phyloP scores from a whole-genome alignment of 2,888 invertebrate species.

The Nomada lathburiana region DNA sequence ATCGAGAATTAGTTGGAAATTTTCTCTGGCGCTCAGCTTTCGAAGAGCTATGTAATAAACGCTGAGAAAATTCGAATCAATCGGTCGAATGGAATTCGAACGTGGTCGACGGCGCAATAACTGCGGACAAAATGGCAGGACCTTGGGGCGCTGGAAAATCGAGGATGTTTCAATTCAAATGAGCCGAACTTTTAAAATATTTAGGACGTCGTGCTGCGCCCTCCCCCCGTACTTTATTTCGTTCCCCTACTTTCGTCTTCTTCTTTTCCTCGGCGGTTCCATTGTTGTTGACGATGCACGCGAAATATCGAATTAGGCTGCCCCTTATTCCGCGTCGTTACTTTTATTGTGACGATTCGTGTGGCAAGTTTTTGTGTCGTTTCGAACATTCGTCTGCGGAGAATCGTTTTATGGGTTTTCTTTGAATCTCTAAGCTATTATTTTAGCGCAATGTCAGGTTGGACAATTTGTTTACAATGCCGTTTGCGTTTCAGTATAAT shows the following conservation, averaged over 20 bases:
- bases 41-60: constrained; percentile 61
- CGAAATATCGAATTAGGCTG: constrained; percentile 68
- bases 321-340: constrained; percentile 62
- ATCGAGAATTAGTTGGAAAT: constrained; percentile 2
- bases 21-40: neutral
- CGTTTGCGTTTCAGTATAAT: too few species aligned
- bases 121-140: constrained; percentile 62
- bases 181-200: constrained; percentile 77
- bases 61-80: constrained; percentile 77
- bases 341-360: constrained; percentile 16
- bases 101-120: constrained; percentile 63
- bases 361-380: constrained; percentile 11
- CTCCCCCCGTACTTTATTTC: constrained; percentile 23
- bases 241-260: neutral
- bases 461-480: too few species aligned
- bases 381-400: neutral
- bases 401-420: too few species aligned
- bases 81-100: constrained; percentile 64
- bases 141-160: constrained; percentile 49
- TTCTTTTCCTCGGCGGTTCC: constrained; percentile 20
- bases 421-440: neutral
- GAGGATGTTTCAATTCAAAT: constrained; percentile 78
- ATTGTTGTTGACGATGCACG: constrained; percentile 57
- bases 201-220: constrained; percentile 68
- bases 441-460: too few species aligned